Conservation (phyloP, 1,140 invertebrate genomes). For the Ceratina australensis region DNA sequence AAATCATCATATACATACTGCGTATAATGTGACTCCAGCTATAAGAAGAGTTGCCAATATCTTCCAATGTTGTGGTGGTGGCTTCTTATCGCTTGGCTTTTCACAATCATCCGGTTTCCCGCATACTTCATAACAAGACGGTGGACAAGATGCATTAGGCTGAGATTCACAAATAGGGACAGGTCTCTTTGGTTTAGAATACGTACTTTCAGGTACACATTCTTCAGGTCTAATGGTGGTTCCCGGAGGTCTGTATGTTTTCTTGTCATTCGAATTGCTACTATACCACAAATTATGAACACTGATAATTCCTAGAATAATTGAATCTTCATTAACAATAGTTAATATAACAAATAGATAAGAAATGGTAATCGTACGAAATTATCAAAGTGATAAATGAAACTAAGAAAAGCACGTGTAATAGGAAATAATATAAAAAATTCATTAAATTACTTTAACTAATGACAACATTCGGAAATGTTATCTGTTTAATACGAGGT, state of each 20-base stretch:
- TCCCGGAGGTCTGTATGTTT: slow-evolving; percentile 57
- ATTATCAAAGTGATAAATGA: too few species aligned
- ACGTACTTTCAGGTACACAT: slow-evolving; percentile 63
- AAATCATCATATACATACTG: slow-evolving; percentile 48
- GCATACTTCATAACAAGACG: slow-evolving; percentile 56
- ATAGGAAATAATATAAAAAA: neutral
- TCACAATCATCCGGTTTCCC: slow-evolving; percentile 29
- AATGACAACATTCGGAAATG: neutral
- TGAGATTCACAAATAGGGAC: slow-evolving; percentile 58
- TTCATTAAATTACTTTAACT: neutral
- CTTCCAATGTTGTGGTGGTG: slow-evolving; percentile 68
- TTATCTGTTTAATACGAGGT: slow-evolving; percentile 19
- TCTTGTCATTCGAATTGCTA: slow-evolving; percentile 60
- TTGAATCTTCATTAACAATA: too few species aligned
- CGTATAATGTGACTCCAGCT: slow-evolving; percentile 66
- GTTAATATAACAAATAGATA: too few species aligned
- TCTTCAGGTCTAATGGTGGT: slow-evolving; percentile 71
- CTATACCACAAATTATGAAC: slow-evolving; percentile 62
- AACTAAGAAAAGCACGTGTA: neutral
- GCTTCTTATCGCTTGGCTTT: slow-evolving; percentile 42
- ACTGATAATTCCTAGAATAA: slow-evolving; percentile 60
- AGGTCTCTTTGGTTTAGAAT: slow-evolving; percentile 50
- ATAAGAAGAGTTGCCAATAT: slow-evolving; percentile 67
- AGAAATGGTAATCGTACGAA: too few species aligned
- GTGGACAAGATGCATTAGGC: slow-evolving; percentile 60